Percentiles rank a stretch among this genome's conserved stretches.
Evolutionary conservation across 2,797 vertebrate species (phyloP).

Genomic region (Chloroceryle amazona): DNA sequence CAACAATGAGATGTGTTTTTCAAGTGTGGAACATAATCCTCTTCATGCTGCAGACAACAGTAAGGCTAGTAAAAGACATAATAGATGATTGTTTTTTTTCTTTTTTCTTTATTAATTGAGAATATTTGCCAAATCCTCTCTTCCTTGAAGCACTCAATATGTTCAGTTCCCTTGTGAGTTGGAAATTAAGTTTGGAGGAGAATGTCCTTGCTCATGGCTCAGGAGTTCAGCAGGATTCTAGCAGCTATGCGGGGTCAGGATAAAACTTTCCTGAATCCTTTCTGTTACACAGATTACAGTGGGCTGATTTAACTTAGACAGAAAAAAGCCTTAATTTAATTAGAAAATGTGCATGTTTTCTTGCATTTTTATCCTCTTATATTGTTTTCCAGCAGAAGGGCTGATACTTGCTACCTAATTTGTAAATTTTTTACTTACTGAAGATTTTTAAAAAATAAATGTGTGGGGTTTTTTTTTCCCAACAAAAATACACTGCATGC

Average conservation of each 20-base stretch:
- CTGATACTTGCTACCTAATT: neutral
- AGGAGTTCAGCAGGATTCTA: neutral
- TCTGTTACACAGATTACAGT: neutral
- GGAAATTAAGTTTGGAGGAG: neutral
- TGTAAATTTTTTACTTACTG: neutral
- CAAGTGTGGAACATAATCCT: neutral
- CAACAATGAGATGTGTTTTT: neutral
- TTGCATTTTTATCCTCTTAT: neutral
- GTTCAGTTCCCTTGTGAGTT: neutral
- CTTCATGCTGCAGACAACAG: rapidly evolving
- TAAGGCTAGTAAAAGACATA: neutral
- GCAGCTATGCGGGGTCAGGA: neutral
- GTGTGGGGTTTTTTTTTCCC: neutral
- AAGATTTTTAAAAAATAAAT: neutral
- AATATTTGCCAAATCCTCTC: neutral
- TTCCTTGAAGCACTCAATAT: neutral
- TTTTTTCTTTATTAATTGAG: neutral
- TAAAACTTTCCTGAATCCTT: neutral
- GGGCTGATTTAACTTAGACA: neutral
- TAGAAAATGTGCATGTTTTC: neutral
- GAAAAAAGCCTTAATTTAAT: neutral
- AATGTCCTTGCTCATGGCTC: neutral
- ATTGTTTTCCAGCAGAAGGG: neutral
- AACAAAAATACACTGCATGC: neutral
- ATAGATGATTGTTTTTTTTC: neutral